These are phyloP conservation scores for Mycalesis mineus DNA, from an alignment of 2,888 invertebrate genomes.

Conservation along the genomic window DNA sequence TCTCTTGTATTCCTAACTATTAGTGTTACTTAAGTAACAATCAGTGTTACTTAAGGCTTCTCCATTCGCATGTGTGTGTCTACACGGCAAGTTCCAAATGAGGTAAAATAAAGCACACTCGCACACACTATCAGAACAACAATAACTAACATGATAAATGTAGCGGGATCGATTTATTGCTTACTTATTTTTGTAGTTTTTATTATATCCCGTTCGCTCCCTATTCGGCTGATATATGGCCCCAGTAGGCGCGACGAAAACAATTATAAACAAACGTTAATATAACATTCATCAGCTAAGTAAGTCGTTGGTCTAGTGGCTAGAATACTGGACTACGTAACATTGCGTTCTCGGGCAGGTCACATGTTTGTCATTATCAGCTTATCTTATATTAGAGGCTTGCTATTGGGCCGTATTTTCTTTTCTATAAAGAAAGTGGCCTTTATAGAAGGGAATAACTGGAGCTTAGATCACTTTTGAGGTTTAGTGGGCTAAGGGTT, in stretches of 20 bases:
- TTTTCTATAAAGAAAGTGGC: no score
- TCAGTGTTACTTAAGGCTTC: no score
- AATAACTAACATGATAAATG: constrained; percentile 57
- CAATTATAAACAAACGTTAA: constrained; percentile 32
- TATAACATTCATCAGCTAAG: constrained; percentile 16
- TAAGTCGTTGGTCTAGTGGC: constrained; percentile 8
- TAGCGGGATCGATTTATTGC: constrained; percentile 52
- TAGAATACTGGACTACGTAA: background rate
- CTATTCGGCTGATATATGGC: constrained; percentile 43
- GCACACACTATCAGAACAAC: constrained; percentile 38
- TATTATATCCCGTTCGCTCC: constrained; percentile 45
- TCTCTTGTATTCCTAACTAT: no score
- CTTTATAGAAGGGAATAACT: no score
- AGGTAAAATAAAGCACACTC: constrained; percentile 16
- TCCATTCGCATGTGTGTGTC: no score
- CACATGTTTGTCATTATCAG: no score
- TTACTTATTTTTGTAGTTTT: constrained; percentile 55
- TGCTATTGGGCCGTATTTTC: no score
- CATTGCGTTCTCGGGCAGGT: no score
- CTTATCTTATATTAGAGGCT: no score
- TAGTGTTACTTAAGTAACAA: no score
- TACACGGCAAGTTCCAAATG: constrained; percentile 5
- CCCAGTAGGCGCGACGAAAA: constrained; percentile 35
- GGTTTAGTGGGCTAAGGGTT: no score
- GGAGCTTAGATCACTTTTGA: no score